A percentile compares a stretch with the other conserved stretches of the same genome.
Evolutionary conservation across 2,888 invertebrate species (phyloP).

Genomic region (Sympetrum striolatum): DNA sequence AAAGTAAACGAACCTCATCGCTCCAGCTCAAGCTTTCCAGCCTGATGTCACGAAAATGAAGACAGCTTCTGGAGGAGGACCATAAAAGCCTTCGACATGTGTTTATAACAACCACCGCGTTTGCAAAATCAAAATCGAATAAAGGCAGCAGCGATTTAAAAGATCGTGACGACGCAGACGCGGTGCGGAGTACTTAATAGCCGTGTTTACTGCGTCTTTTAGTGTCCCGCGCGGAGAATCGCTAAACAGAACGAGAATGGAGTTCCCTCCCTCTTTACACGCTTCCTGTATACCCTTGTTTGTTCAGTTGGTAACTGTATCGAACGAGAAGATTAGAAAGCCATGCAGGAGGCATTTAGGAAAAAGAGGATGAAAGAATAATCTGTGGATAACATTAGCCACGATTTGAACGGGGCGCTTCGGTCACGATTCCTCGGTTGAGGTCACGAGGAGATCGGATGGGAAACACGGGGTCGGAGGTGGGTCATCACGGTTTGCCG

Average conservation of each 20-base stretch:
- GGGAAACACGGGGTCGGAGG: background rate
- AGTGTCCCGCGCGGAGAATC: background rate
- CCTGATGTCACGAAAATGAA: too few relatives aligned
- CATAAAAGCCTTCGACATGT: background rate
- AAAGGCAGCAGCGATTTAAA: background rate
- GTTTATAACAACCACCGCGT: background rate
- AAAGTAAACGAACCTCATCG: too few relatives aligned
- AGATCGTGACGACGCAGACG: background rate
- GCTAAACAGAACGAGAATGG: background rate
- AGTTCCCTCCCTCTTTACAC: background rate
- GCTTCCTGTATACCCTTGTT: constrained; percentile 23
- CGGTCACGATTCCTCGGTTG: constrained; percentile 1
- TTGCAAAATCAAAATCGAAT: background rate
- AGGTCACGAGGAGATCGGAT: background rate
- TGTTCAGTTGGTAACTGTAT: constrained; percentile 17
- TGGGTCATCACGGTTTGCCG: background rate
- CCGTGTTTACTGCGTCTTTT: background rate
- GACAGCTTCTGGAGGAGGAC: too few relatives aligned
- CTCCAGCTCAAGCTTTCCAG: too few relatives aligned
- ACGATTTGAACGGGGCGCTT: background rate
- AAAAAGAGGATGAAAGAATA: background rate
- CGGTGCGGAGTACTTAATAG: background rate
- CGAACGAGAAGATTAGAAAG: background rate
- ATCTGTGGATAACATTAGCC: constrained; percentile 7
- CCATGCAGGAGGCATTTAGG: background rate